Percentiles rank a stretch among this genome's conserved stretches.
These are phyloP conservation scores for Euschistus heros DNA, from an alignment of 1,140 invertebrate species.

Conservation along the genomic window DNA sequence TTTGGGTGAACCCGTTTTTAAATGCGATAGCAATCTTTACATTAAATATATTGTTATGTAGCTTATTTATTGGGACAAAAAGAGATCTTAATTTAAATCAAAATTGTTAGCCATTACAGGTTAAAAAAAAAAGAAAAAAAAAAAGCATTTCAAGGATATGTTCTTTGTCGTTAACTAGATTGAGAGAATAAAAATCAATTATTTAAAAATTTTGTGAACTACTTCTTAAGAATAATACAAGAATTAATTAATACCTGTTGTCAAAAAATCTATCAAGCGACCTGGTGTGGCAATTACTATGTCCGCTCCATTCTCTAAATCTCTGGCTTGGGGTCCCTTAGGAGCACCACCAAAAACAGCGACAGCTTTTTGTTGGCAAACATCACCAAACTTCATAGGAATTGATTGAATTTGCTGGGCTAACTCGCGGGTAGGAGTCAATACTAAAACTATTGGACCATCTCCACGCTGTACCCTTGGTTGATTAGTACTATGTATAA, in stretches of 20 bases:
- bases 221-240: too few species aligned
- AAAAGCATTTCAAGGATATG: too few species aligned
- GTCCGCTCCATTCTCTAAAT: conserved; percentile 78
- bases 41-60: too few species aligned
- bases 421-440: conserved; percentile 89
- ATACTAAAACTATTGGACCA: conserved; percentile 80
- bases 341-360: conserved; percentile 96
- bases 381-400: conserved; percentile 49
- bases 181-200: too few species aligned
- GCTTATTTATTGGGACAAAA: too few species aligned
- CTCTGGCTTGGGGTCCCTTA: conserved; percentile 65
- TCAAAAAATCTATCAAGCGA: conserved; percentile 90
- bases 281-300: conserved; percentile 94
- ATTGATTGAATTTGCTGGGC: conserved; percentile 89
- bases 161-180: too few species aligned
- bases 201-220: too few species aligned
- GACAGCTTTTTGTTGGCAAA: conserved; percentile 80
- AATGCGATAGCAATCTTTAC: too few species aligned
- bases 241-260: conserved; percentile 53
- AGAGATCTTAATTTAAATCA: too few species aligned
- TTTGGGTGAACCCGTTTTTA: too few species aligned
- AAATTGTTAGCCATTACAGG: too few species aligned
- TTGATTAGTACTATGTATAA: conserved; percentile 90
- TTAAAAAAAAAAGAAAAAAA: too few species aligned
- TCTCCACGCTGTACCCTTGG: conserved; percentile 69